Evolutionary conservation across 2,888 invertebrate genomes (phyloP), one percentile per base, ranked within the genome.

Genomic region (Polia nebulosa): DNA sequence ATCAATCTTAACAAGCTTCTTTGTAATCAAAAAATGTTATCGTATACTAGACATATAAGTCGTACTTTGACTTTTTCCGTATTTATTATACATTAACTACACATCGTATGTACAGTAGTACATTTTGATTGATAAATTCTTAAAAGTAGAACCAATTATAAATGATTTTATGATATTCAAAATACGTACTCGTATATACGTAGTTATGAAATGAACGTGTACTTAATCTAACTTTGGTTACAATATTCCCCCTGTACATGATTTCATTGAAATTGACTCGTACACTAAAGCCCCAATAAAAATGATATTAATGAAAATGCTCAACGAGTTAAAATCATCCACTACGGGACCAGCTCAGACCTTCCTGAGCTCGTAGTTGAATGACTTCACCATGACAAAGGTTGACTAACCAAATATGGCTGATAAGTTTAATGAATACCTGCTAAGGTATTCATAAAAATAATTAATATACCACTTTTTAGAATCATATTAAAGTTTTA

Each of bases 401-500:
- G 17, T 49, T 1, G 3, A 25, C 25, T 6, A 20, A 29, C 13
- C 25, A 47, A 15, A 15, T 49, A 3, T 47, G 47, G 17, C 17
- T 29, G 20, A 2, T 17, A 17, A 17, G 49, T 9, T 27, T 27
- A 17, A 27, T n/a, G 41, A 27, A 17, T 49, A 49, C 27, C 27
- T 4, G 8, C n/a, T 17, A 9, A 49, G 13, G 15, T n/a, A 20
- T 32, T 32, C 52, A 32, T 13, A 52, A 52, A 29, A 32, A 52
- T 51, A 32, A 45, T 32, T 13, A 52, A 32, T 20, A 52, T 3
- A n/a, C 13, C 69, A 57, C n/a, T 47, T 15, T 34, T 25, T 36
- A 52, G 20, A 20, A 25, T 34, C 5, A 39, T 11, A n/a, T n/a
- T n/a, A 27, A 27, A 6, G 8, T n/a, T 29, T 66, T 69, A 83